Evolutionary conservation across 2,888 invertebrate species (phyloP).

Genomic region (Idaea biselata): DNA sequence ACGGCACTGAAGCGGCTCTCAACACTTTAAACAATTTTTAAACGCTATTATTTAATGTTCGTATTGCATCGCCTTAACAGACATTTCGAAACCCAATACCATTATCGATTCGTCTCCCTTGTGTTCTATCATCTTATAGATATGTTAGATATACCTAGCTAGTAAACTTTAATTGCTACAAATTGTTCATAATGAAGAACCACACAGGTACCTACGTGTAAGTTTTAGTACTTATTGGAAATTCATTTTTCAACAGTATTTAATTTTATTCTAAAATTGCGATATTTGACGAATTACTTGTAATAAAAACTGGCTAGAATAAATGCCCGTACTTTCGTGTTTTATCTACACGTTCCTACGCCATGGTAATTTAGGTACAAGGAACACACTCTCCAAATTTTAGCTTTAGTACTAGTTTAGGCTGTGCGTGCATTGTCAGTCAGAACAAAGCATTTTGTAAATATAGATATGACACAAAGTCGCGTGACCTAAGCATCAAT

Average conservation of each 20-base stretch:
- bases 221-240: background rate
- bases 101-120: slow-evolving; percentile 71
- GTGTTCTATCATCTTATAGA: slow-evolving; percentile 38
- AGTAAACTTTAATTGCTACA: slow-evolving; percentile 65
- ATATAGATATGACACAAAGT: too few species aligned
- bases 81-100: slow-evolving; percentile 43
- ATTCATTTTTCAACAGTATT: background rate
- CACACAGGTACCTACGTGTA: slow-evolving; percentile 8
- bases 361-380: too few species aligned
- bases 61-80: slow-evolving; percentile 41
- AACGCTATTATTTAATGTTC: background rate
- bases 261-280: background rate
- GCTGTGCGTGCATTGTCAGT: background rate
- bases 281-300: too few species aligned
- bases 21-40: too few species aligned
- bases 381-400: too few species aligned
- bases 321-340: too few species aligned
- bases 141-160: slow-evolving; percentile 41
- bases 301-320: too few species aligned
- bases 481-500: slow-evolving; percentile 1
- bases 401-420: too few species aligned
- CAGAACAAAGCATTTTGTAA: background rate
- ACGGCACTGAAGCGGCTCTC: too few species aligned
- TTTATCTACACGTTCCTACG: too few species aligned
- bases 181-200: slow-evolving; percentile 52